Conservation (phyloP, 2,113 vertebrate genomes). For the Phyllostomus hastatus region DNA sequence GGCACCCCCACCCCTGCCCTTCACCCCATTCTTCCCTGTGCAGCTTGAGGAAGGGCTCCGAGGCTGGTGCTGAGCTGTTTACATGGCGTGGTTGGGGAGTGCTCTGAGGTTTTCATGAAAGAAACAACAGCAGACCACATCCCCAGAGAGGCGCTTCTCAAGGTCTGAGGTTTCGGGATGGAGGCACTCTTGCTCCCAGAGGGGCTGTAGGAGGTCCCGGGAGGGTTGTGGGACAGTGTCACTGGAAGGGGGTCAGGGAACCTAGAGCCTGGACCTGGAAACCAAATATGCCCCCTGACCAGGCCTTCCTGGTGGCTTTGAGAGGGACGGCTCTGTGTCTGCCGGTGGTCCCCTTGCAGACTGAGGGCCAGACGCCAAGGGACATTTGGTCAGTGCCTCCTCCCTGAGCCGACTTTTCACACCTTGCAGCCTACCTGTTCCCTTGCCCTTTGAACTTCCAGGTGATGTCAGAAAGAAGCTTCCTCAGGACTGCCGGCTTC, state of each 20-base stretch:
- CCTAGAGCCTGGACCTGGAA: background rate
- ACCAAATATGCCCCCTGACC: background rate
- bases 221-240: background rate
- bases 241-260: background rate
- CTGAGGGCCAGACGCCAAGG: background rate
- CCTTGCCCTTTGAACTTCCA: background rate
- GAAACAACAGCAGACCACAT: slow-evolving; percentile 42
- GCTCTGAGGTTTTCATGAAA: slow-evolving; percentile 53
- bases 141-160: background rate
- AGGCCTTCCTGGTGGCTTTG: background rate
- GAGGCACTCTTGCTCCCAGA: background rate
- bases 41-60: slow-evolving; percentile 47
- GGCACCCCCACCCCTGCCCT: background rate
- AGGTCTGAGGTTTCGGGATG: slow-evolving; percentile 17
- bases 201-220: background rate
- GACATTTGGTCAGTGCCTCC: background rate
- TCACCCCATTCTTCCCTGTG: slow-evolving; percentile 13
- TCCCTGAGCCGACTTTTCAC: background rate
- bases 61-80: slow-evolving; percentile 51
- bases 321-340: background rate
- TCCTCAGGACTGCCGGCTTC: background rate
- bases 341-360: background rate
- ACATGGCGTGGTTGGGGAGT: slow-evolving; percentile 57
- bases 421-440: background rate
- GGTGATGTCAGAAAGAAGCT: background rate